A percentile compares a stretch with the other conserved stretches of the same genome.
phyloP scores from a whole-genome alignment of 1,140 invertebrate genomes.

The Tigriopus japonicus region DNA sequence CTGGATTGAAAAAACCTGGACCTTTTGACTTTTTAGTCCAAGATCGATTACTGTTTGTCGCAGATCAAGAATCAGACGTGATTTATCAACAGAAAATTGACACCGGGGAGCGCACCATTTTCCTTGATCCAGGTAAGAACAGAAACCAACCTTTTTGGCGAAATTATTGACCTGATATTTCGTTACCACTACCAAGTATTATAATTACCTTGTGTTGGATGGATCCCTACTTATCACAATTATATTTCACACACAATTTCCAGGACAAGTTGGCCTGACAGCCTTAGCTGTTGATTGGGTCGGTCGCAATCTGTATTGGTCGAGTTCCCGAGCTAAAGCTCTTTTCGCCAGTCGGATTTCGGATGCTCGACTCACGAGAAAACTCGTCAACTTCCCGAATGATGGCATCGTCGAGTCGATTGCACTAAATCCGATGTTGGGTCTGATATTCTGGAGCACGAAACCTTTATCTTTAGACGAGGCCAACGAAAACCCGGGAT shows the following conservation, averaged over 20 bases:
- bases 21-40: conserved; percentile 46
- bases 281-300: conserved; percentile 59
- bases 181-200: too few relatives aligned
- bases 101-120: conserved; percentile 18
- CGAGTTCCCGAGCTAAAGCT: conserved; percentile 39
- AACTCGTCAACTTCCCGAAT: too few relatives aligned
- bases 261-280: conserved; percentile 23
- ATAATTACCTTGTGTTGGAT: too few relatives aligned
- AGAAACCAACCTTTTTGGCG: too few relatives aligned
- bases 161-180: too few relatives aligned
- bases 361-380: too few relatives aligned
- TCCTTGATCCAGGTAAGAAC: too few relatives aligned
- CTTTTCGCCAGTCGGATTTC: conserved; percentile 35
- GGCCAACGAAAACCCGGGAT: conserved; percentile 20
- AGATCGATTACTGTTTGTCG: conserved; percentile 45
- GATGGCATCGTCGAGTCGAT: conserved; percentile 30
- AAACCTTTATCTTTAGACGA: conserved; percentile 23
- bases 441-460: conserved; percentile 33
- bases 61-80: conserved; percentile 36
- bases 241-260: too few relatives aligned
- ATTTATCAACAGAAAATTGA: conserved; percentile 30
- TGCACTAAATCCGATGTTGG: conserved; percentile 41
- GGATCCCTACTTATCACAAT: too few relatives aligned
- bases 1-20: conserved; percentile 37
- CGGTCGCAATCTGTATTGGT: conserved; percentile 60